Percentiles rank a stretch among this genome's conserved stretches.
Evolutionary conservation across 2,113 vertebrate genomes (phyloP).

Genomic region (Megaleporinus macrocephalus): DNA sequence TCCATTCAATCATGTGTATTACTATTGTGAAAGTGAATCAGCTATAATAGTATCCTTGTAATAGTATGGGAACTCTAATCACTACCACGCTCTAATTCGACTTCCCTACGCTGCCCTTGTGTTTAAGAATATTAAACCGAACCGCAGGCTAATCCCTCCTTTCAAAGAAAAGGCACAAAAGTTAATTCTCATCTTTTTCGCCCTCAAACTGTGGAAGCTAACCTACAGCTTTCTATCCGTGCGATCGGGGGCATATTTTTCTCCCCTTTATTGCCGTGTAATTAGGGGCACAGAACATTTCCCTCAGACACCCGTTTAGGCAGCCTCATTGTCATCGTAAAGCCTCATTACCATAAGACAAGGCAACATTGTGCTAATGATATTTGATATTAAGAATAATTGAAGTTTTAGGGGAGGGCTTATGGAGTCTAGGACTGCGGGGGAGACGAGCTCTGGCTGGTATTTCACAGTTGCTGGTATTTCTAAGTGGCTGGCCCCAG

Average conservation of each 20-base stretch:
- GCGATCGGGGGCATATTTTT: constrained; percentile 47
- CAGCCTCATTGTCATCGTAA: constrained; percentile 71
- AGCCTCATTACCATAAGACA: constrained; percentile 73
- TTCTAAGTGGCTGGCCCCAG: constrained; percentile 17
- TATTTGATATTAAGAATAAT: constrained; percentile 68
- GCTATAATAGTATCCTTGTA: constrained; percentile 12
- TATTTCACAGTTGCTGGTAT: constrained; percentile 14
- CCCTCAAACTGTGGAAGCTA: constrained; percentile 47
- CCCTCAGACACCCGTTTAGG: constrained; percentile 64
- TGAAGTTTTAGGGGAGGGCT: constrained; percentile 51
- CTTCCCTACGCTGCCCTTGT: background rate
- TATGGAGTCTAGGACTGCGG: constrained; percentile 32
- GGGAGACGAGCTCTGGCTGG: constrained; percentile 8
- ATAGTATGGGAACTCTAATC: constrained; percentile 1
- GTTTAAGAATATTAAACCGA: constrained; percentile 1
- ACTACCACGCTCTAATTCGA: background rate
- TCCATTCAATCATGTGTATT: constrained; percentile 18
- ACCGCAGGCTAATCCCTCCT: background rate
- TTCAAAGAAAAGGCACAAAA: background rate
- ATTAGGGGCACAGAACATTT: constrained; percentile 62
- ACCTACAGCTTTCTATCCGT: constrained; percentile 36
- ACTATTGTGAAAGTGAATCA: background rate
- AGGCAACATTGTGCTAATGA: constrained; percentile 72
- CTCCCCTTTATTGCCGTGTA: constrained; percentile 55
- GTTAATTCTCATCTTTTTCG: background rate